phyloP scores from a whole-genome alignment of 2,888 invertebrate species.

The Rhingia campestris region DNA sequence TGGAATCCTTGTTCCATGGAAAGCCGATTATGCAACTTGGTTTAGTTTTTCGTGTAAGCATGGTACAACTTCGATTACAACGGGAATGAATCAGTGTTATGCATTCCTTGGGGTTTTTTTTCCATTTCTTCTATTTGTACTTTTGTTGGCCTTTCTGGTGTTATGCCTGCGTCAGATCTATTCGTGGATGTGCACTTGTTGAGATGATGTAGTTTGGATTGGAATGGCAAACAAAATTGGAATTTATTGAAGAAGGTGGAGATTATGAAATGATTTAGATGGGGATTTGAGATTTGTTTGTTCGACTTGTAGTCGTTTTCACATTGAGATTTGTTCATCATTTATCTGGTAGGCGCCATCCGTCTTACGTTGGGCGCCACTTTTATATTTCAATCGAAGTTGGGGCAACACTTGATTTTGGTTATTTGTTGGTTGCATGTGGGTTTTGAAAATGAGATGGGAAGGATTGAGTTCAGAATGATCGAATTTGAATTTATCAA shows the following conservation, averaged over 20 bases:
- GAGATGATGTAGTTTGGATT: slow-evolving; percentile 48
- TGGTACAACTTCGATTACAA: slow-evolving; percentile 34
- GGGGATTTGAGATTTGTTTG: slow-evolving; percentile 38
- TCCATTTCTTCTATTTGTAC: not conserved
- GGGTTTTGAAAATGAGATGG: too few relatives aligned
- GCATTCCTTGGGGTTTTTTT: slow-evolving; percentile 9
- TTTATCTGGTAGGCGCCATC: slow-evolving; percentile 39
- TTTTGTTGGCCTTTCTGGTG: not conserved
- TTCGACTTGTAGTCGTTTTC: slow-evolving; percentile 10
- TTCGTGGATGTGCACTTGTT: slow-evolving; percentile 48
- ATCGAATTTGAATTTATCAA: too few relatives aligned
- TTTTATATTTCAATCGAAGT: not conserved
- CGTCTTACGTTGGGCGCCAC: slow-evolving; percentile 49
- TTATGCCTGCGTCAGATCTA: slow-evolving; percentile 24
- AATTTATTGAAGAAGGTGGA: slow-evolving; percentile 56
- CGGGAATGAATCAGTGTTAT: slow-evolving; percentile 59
- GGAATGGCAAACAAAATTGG: slow-evolving; percentile 38
- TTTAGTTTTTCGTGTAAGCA: slow-evolving; percentile 36
- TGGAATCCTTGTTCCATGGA: slow-evolving; percentile 59
- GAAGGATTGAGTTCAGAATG: too few relatives aligned
- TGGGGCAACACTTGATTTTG: not conserved
- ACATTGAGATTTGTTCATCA: slow-evolving; percentile 8
- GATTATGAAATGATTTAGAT: slow-evolving; percentile 51
- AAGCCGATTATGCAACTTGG: slow-evolving; percentile 70
- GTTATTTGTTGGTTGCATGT: not conserved